Evolutionary conservation across 2,888 invertebrate species (phyloP).

Genomic region (Ecdyonurus torrentis): DNA sequence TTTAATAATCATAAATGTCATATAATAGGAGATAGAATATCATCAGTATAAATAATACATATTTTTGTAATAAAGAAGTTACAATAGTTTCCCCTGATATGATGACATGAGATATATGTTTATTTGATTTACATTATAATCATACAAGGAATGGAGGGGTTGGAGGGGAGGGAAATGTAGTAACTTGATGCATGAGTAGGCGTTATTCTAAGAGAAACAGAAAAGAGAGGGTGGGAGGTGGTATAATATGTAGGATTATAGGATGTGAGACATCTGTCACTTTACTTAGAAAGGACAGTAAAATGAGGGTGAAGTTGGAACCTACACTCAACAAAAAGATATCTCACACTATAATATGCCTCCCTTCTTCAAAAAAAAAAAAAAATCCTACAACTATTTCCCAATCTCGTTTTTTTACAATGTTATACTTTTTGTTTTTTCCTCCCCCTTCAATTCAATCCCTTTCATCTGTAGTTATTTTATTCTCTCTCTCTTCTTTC

Average conservation of each 20-base stretch:
- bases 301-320: not conserved
- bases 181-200: slow-evolving; percentile 1
- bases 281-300: slow-evolving; percentile 1
- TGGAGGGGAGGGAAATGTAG: not conserved
- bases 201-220: not conserved
- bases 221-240: not conserved
- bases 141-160: not conserved
- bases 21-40: not conserved
- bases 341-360: not conserved
- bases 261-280: slow-evolving; percentile 3
- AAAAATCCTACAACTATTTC: not conserved
- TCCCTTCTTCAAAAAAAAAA: not conserved
- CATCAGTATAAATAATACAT: not conserved
- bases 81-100: not conserved
- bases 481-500: not conserved
- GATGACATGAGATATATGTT: slow-evolving; percentile 1
- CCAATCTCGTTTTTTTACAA: not conserved
- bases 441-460: too few species aligned
- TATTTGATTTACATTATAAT: slow-evolving; percentile 1
- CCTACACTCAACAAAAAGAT: not conserved
- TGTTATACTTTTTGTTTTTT: not conserved
- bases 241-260: not conserved
- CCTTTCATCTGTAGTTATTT: not conserved
- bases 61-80: not conserved
- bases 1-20: not conserved